Conservation (phyloP, 2,797 vertebrate genomes). For the Sebastes iracundus region DNA sequence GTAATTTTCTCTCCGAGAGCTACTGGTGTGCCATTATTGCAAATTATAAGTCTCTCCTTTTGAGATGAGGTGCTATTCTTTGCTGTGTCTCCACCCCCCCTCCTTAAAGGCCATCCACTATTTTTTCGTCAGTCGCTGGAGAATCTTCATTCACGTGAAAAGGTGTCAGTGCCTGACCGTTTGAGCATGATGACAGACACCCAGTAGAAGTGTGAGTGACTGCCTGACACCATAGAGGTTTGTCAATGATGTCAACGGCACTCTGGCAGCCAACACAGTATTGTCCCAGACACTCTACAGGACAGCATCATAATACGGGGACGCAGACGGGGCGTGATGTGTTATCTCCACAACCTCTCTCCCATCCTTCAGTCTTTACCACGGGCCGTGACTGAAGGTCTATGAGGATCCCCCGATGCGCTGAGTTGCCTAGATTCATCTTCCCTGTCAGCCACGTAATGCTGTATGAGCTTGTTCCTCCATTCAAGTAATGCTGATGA, state of each 20-base stretch:
- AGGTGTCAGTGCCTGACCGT: slow-evolving; percentile 86
- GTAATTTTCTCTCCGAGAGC: slow-evolving; percentile 86
- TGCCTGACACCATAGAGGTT: slow-evolving; percentile 72
- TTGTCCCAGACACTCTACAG: slow-evolving; percentile 71
- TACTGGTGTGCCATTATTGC: slow-evolving; percentile 93
- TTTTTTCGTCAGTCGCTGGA: slow-evolving; percentile 82
- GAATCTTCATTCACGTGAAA: slow-evolving; percentile 84
- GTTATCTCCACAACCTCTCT: slow-evolving; percentile 75
- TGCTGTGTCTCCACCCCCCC: slow-evolving; percentile 76
- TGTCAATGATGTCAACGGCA: slow-evolving; percentile 77
- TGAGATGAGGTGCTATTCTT: slow-evolving; percentile 84
- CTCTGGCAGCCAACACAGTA: slow-evolving; percentile 77
- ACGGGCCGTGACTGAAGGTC: slow-evolving; percentile 72
- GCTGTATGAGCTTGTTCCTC: slow-evolving; percentile 72
- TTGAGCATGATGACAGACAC: slow-evolving; percentile 86
- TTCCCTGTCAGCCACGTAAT: slow-evolving; percentile 79
- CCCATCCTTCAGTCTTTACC: slow-evolving; percentile 76
- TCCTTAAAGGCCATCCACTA: slow-evolving; percentile 78
- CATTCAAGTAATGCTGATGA: slow-evolving; percentile 78
- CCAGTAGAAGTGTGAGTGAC: slow-evolving; percentile 81
- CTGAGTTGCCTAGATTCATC: slow-evolving; percentile 75
- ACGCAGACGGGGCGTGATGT: slow-evolving; percentile 64
- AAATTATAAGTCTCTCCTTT: slow-evolving; percentile 89
- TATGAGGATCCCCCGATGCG: slow-evolving; percentile 67
- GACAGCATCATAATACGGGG: slow-evolving; percentile 62